phyloP scores from a whole-genome alignment of 2,888 invertebrate genomes.

The Isoperla grammatica region DNA sequence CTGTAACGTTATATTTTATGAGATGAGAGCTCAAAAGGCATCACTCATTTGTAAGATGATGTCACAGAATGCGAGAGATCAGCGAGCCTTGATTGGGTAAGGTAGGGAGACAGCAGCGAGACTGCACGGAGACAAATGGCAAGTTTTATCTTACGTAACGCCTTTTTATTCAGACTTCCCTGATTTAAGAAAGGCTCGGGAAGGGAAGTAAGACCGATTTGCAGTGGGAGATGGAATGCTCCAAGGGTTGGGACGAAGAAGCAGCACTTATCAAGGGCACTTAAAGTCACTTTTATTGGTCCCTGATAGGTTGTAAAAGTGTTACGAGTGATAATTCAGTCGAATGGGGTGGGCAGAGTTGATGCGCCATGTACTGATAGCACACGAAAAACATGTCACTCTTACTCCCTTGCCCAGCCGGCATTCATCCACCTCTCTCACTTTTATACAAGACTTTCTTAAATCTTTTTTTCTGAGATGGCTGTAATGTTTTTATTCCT shows the following conservation, averaged over 20 bases:
- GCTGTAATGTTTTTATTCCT: slow-evolving; percentile 1
- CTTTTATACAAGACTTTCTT: slow-evolving; percentile 11
- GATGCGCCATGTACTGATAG: slow-evolving; percentile 5
- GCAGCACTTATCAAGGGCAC: slow-evolving; percentile 45
- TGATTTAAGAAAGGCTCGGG: slow-evolving; percentile 37
- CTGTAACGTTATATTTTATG: too few species aligned
- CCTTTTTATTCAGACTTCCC: slow-evolving; percentile 41
- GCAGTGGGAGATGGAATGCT: slow-evolving; percentile 33
- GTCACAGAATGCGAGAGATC: neutral
- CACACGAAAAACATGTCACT: slow-evolving; percentile 14
- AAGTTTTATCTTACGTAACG: slow-evolving; percentile 43
- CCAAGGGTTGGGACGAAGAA: slow-evolving; percentile 29
- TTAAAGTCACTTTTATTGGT: slow-evolving; percentile 46
- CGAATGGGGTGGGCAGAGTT: slow-evolving; percentile 33
- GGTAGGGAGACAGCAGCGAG: neutral
- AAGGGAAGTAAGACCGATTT: slow-evolving; percentile 43
- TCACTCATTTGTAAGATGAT: neutral
- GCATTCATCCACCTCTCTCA: slow-evolving; percentile 27
- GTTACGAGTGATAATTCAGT: slow-evolving; percentile 46
- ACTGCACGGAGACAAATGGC: slow-evolving; percentile 41
- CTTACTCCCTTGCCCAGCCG: slow-evolving; percentile 37
- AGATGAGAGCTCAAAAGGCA: neutral
- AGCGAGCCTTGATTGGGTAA: neutral
- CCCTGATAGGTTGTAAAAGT: slow-evolving; percentile 48
- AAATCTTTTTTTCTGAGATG: slow-evolving; percentile 7